Percentiles rank a stretch among this genome's conserved stretches.
These are phyloP conservation scores for Homarus gammarus DNA, from an alignment of 2,888 invertebrate genomes.

Conservation along the genomic window DNA sequence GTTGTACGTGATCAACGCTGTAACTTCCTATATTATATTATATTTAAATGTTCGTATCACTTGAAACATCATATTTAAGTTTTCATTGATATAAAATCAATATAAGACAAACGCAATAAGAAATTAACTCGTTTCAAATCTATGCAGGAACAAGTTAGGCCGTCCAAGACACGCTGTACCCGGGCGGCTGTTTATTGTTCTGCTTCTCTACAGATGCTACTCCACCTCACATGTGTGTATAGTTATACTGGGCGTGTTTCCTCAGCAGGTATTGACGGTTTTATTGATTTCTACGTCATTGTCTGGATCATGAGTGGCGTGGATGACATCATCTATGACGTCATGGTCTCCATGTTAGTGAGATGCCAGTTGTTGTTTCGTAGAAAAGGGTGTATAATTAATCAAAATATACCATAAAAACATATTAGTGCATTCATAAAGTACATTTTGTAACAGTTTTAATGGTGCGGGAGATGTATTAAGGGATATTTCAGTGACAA, in stretches of 20 bases:
- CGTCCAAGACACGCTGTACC: too few relatives aligned
- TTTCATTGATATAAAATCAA: too few relatives aligned
- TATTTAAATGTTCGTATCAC: too few relatives aligned
- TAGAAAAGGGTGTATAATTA: background rate
- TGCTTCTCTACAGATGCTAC: background rate
- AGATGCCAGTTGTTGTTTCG: conserved; percentile 13
- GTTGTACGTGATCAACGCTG: too few relatives aligned
- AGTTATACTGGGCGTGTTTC: conserved; percentile 19
- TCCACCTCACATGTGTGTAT: background rate
- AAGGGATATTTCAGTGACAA: background rate
- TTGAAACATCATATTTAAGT: too few relatives aligned
- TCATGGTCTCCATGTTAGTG: conserved; percentile 7
- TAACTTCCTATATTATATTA: too few relatives aligned
- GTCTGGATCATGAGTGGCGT: conserved; percentile 59
- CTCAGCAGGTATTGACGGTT: conserved; percentile 15
- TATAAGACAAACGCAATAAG: too few relatives aligned
- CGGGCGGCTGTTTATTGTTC: background rate
- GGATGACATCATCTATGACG: conserved; percentile 68
- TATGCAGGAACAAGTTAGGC: too few relatives aligned
- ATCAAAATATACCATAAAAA: background rate
- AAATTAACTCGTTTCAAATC: too few relatives aligned
- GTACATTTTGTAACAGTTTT: too few relatives aligned
- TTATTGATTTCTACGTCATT: conserved; percentile 63
- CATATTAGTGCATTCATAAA: background rate
- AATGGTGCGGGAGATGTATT: too few relatives aligned